These are phyloP conservation scores for Poeciliopsis occidentalis DNA, from an alignment of 2,113 vertebrate genomes.

Conservation along the genomic window DNA sequence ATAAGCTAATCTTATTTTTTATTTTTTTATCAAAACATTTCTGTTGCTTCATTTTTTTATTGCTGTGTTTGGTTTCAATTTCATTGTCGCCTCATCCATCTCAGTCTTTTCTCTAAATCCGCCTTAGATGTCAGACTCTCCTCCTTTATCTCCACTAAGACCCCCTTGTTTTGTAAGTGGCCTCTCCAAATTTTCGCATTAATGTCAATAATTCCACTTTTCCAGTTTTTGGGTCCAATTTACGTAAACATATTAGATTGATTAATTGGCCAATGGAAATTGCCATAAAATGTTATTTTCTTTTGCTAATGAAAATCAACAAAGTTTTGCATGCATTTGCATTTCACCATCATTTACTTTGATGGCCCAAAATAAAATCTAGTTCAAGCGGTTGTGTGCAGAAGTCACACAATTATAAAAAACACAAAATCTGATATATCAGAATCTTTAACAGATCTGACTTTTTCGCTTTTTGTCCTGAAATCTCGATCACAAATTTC, in stretches of 20 bases:
- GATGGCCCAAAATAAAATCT: background rate
- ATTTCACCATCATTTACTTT: background rate
- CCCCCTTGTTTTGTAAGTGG: constrained; percentile 69
- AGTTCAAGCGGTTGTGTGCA: background rate
- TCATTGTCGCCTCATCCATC: constrained; percentile 52
- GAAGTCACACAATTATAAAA: background rate
- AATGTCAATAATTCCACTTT: constrained; percentile 40
- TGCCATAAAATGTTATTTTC: background rate
- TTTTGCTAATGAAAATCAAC: background rate
- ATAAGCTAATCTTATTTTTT: constrained; percentile 37
- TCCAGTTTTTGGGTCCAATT: constrained; percentile 42
- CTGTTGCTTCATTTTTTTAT: constrained; percentile 40
- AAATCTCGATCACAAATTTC: no score
- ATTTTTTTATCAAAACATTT: constrained; percentile 39
- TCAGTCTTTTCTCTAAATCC: constrained; percentile 39
- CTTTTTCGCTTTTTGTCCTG: background rate
- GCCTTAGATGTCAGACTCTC: constrained; percentile 50
- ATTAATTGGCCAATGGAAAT: no score
- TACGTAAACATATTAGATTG: no score
- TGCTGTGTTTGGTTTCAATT: constrained; percentile 71
- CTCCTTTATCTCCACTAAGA: constrained; percentile 63
- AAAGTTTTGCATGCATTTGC: background rate
- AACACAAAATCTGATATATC: background rate
- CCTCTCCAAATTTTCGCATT: constrained; percentile 55
- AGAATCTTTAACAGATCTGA: background rate